phyloP scores from a whole-genome alignment of 2,113 vertebrate genomes.

The Pogonocichla stellata region DNA sequence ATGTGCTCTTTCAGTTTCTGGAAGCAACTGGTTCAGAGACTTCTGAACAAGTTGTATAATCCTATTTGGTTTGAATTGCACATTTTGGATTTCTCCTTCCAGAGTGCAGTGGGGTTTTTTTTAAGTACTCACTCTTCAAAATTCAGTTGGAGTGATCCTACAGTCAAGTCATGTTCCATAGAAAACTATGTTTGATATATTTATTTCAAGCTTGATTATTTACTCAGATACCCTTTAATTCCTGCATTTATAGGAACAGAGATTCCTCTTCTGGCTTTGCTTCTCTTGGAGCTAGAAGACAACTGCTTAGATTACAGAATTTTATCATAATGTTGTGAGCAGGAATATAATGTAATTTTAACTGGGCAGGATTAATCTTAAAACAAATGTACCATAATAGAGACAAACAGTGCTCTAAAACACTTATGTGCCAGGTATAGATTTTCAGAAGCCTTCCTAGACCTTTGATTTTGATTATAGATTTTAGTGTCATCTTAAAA shows the following conservation, averaged over 20 bases:
- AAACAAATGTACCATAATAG: not conserved
- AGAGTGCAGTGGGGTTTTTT: not conserved
- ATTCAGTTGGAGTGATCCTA: not conserved
- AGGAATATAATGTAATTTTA: not conserved
- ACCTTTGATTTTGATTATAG: not conserved
- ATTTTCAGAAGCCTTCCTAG: not conserved
- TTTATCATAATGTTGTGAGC: not conserved
- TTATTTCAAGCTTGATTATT: not conserved
- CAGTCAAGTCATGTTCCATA: not conserved
- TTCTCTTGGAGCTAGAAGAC: not conserved
- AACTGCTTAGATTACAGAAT: not conserved
- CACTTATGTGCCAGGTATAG: fast-evolving
- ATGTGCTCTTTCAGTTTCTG: not conserved
- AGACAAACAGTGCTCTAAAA: not conserved
- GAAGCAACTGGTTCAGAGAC: not conserved
- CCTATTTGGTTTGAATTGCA: not conserved
- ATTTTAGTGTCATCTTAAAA: not conserved
- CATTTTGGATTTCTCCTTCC: not conserved
- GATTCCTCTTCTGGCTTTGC: not conserved
- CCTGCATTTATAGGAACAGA: not conserved
- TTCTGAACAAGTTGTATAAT: not conserved
- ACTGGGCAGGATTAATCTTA: not conserved
- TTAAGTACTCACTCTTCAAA: not conserved
- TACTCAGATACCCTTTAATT: not conserved
- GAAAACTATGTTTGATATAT: not conserved